Evolutionary conservation across 2,113 vertebrate species (phyloP), one percentile per base, ranked within the genome.

Genomic region (Smithornis capensis): DNA sequence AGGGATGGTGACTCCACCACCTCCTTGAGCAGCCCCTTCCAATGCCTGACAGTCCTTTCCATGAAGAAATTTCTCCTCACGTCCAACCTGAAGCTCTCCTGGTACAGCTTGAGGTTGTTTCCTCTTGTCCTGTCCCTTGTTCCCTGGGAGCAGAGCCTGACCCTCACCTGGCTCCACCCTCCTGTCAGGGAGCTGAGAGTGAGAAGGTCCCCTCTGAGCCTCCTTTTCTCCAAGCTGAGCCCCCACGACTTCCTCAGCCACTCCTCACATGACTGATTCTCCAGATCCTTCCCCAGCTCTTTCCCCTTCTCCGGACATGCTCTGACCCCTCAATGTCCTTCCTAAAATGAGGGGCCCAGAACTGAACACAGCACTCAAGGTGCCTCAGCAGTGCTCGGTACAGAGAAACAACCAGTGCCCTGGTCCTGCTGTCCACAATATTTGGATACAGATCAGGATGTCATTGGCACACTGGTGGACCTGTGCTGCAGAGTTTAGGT

Each of bases 221-320:
- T 31, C n/a, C 24, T 70, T 18, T 40, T 4, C 49, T 63, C n/a
- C 49, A 47, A 63, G 4, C n/a, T 63, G 24, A 47, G 35, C 29
- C 25, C 40, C 13, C 4, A 35, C 57, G 63, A 17, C 29, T 76
- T 19, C 21, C 25, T 59, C 37, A 18, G 35, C 14, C 2, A 0
- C 25, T 71, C 45, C 37, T 28, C 37, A 28, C 25, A 38, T 2
- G 35, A 27, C 10, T 50, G 53, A 19, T 0, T 12, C 40, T 85
- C 40, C n/a, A 38, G 9, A 0, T 18, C 40, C 33, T 68, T 60
- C 8, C 10, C 10, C 71, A 86, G 37, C 44, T 44, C 74, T 0
- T 0, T 38, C 45, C 6, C 47, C 11, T 64, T 2, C 40, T 2
- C 19, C 49, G 50, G 47, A 10, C 25, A 23, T 0, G 1, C 42